These are phyloP conservation scores for Anarrhichthys ocellatus DNA, from an alignment of 2,113 vertebrate species.

Conservation along the genomic window DNA sequence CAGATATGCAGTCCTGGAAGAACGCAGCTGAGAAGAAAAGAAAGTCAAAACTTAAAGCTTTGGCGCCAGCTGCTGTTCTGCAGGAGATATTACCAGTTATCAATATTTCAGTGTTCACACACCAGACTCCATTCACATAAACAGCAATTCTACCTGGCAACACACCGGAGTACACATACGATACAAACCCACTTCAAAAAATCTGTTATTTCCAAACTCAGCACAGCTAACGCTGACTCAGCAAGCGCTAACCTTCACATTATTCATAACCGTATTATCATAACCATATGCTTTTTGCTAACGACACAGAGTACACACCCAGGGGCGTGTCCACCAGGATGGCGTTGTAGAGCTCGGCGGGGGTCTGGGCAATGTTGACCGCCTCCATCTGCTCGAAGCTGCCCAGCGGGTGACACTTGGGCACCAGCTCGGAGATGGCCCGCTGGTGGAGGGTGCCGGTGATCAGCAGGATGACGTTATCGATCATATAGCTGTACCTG, in stretches of 20 bases:
- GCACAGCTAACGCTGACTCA: no score
- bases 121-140: no score
- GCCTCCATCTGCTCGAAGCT: conserved; percentile 99
- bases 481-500: conserved; percentile 99
- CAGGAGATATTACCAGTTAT: not conserved
- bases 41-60: not conserved
- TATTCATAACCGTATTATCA: no score
- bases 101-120: not conserved
- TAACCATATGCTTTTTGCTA: no score
- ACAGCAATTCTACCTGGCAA: no score
- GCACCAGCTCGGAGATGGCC: conserved; percentile 95
- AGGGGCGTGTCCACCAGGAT: conserved; percentile 98
- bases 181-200: no score
- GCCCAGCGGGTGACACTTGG: conserved; percentile 97
- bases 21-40: conserved; percentile 89
- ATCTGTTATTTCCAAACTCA: no score
- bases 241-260: no score
- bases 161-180: no score
- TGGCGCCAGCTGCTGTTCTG: conserved; percentile 35
- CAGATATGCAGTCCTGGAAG: conserved; percentile 99
- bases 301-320: conserved; percentile 78
- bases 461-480: conserved; percentile 98
- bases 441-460: conserved; percentile 97
- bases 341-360: conserved; percentile 97
- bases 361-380: conserved; percentile 98